Evolutionary conservation across 2,888 invertebrate species (phyloP), one percentile per base, ranked within the genome.

Genomic region (Acanthococcus lagerstroemiae): DNA sequence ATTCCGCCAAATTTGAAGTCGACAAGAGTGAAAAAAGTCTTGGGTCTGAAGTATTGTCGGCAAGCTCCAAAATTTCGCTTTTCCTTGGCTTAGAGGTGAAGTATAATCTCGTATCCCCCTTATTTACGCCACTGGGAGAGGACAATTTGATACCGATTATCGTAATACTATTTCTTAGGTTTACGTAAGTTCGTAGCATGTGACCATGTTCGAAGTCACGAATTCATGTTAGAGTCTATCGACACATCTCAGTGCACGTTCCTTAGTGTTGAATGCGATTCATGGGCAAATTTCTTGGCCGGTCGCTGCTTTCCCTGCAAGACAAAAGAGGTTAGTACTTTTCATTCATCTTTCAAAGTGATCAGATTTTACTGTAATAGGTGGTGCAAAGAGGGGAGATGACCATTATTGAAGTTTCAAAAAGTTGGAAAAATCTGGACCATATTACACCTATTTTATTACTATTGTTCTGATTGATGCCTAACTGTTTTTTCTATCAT

Each of bases 171-270:
- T n/a, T n/a, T n/a, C n/a, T n/a, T 71, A 82, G 84, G 84, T 2
- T 78, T 87, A 4, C 82, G 84, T 66, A 81, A 84, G 70, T 85
- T 83, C 73, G 78, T 95, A 19, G 86, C 90, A 25, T 95, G 95
- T 75, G 89, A 91, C 76, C 95, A 95, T 74, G 82, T 92, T 67
- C 79, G 94, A 58, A 88, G 91, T 69, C 84, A 90, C 74, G 85
- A 88, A 72, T 86, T 84, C 73, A 93, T 90, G 74, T 85, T 83
- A 0, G 94, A 94, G 76, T 91, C 89, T 70, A 84, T 95, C 56
- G 70, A 71, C 21, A 68, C 70, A 12, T 81, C 85, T 0, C 76
- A 79, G 15, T 94, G 94, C 72, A 84, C 87, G 0, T 94, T 88
- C 74, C 78, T 84, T 73, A 86, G 85, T 0, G 85, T 90, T 65